Base-by-base conservation (phyloP, 2,113 vertebrate species). In the Dryoscopus gambensis region DNA sequence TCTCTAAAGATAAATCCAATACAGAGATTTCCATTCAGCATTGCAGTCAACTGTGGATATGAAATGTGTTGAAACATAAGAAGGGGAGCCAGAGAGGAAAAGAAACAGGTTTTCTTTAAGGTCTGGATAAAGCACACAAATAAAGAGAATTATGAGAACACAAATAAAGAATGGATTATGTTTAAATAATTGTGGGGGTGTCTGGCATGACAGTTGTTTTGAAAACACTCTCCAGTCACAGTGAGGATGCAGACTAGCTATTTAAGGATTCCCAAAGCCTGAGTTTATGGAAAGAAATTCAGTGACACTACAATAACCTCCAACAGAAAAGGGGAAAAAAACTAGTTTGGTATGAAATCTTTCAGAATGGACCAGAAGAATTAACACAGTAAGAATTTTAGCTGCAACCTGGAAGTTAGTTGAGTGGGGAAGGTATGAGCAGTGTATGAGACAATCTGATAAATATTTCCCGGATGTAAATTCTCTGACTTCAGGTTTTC, bases 121-220 rank as follows among this genome's bases (percentile, higher is more conserved):
- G 40, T 78, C 52, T 92, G 65, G 57, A 85, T 85, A 52, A 83
- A 88, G 60, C 15, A 87, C 33, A 93, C 52, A 94, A 90, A 84
- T 86, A 90, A 93, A 92, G 79, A 90, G n/a, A 64, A 64, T 92
- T 71, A 84, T 81, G 28, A 84, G 47, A 90, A 87, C 33, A 93
- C 52, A 94, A 90, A 84, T 86, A 90, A 93, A 92, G 79, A 90
- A 49, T 59, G 33, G 40, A 64, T 65, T 84, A 60, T 60, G n/a
- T 92, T 60, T 92, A 68, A 93, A 65, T 56, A 52, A 53, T 37
- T 84, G 70, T 56, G 74, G 67, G 28, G 16, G 44, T 81, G 50
- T 67, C 75, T 91, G 68, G 35, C 88, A 79, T 22, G 69, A 89
- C 20, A 64, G 47, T 33, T 96, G 39, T 87, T 95, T 91, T 89